A percentile compares a stretch with the other conserved stretches of the same genome.
phyloP scores from a whole-genome alignment of 1,140 invertebrate genomes.

The Zaprionus taronus region DNA sequence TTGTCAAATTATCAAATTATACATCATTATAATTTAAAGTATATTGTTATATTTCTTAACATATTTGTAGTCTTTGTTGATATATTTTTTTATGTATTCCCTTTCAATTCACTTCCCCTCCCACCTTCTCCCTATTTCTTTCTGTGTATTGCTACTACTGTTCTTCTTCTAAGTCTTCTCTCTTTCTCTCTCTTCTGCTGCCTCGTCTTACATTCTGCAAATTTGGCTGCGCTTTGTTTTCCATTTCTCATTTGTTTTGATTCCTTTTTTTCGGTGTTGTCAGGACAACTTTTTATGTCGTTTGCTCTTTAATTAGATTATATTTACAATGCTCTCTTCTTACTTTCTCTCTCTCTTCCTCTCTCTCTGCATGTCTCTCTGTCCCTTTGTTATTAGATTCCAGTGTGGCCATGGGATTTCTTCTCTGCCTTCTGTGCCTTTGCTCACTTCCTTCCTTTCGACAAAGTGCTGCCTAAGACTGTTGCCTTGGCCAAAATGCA shows the following conservation, averaged over 20 bases:
- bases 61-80: not conserved
- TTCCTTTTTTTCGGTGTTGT: not conserved
- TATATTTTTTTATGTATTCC: not conserved
- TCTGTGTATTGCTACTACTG: too few species aligned
- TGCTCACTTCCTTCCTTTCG: slow-evolving; percentile 37
- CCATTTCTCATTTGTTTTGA: not conserved
- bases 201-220: not conserved
- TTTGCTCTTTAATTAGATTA: not conserved
- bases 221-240: not conserved
- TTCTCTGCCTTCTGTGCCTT: not conserved
- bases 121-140: not conserved
- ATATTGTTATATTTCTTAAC: not conserved
- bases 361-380: not conserved
- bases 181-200: not conserved
- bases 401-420: slow-evolving; percentile 7
- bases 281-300: not conserved
- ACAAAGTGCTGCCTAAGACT: slow-evolving; percentile 39
- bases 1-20: too few species aligned
- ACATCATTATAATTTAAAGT: not conserved
- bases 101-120: not conserved
- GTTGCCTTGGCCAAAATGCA: slow-evolving; percentile 50
- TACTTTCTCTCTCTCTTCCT: not conserved
- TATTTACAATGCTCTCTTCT: not conserved
- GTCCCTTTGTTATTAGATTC: slow-evolving; percentile 46
- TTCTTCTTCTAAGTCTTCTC: too few species aligned